Evolutionary conservation across 2,113 vertebrate genomes (phyloP).

Genomic region (Theristicus caerulescens): DNA sequence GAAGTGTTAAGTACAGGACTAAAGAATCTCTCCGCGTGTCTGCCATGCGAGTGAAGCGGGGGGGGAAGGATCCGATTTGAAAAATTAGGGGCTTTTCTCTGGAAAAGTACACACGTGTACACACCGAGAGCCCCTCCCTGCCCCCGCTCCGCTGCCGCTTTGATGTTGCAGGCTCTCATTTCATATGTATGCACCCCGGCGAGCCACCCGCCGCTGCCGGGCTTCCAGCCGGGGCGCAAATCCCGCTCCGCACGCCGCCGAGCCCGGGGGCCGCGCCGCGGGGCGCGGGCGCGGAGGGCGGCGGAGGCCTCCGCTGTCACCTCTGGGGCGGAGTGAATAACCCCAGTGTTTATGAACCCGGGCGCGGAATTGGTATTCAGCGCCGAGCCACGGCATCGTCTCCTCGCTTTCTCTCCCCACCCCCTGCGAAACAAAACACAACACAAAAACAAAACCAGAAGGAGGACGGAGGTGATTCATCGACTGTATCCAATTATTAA

Average conservation of each 20-base stretch:
- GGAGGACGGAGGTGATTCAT: constrained; percentile 65
- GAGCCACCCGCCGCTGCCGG: constrained; percentile 17
- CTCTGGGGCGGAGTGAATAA: constrained; percentile 45
- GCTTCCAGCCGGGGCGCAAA: constrained; percentile 18
- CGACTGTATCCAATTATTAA: constrained; percentile 78
- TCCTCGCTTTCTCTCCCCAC: constrained; percentile 46
- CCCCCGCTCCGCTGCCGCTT: neutral
- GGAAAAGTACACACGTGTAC: neutral
- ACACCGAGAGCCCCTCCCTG: constrained; percentile 18
- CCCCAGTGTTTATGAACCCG: constrained; percentile 26
- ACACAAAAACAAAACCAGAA: constrained; percentile 60
- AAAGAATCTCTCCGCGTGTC: constrained; percentile 67
- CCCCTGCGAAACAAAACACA: constrained; percentile 54
- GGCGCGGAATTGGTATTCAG: constrained; percentile 48
- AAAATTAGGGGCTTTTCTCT: constrained; percentile 43
- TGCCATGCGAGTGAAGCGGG: neutral
- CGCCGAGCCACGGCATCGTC: constrained; percentile 20
- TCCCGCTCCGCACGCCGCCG: neutral
- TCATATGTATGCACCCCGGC: neutral
- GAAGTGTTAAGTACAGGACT: constrained; percentile 67
- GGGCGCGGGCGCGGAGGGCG: neutral
- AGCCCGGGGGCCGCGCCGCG: neutral
- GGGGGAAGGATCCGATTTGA: neutral
- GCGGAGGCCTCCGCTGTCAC: constrained; percentile 16
- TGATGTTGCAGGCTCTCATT: constrained; percentile 32